Evolutionary conservation across 2,888 invertebrate species (phyloP).

Genomic region (Pinctada fucata): DNA sequence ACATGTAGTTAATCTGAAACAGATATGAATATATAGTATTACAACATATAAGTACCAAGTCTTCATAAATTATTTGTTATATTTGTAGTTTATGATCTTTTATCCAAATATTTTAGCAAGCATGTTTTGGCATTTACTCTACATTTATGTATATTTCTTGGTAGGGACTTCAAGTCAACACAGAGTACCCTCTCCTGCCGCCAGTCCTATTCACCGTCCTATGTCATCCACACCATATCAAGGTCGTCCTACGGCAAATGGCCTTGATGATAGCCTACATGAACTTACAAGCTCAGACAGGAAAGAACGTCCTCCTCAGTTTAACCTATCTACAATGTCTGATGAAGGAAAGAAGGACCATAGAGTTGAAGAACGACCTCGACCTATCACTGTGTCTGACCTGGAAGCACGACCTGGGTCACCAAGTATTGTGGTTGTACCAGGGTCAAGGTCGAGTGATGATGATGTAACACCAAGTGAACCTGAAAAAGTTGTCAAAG

Average conservation of each 20-base stretch:
- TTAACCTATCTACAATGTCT: constrained; percentile 62
- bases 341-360: constrained; percentile 51
- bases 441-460: constrained; percentile 59
- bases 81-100: too few species aligned
- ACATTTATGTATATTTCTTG: neutral
- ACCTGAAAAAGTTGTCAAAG: neutral
- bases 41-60: too few species aligned
- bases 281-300: constrained; percentile 58
- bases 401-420: constrained; percentile 72
- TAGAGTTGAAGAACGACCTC: constrained; percentile 51
- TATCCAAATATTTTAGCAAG: too few species aligned
- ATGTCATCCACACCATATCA: constrained; percentile 70
- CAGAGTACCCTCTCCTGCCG: constrained; percentile 51
- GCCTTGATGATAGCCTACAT: constrained; percentile 55
- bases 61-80: too few species aligned
- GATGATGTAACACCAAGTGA: constrained; percentile 32
- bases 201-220: constrained; percentile 64
- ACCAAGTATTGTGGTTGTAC: constrained; percentile 67
- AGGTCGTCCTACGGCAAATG: constrained; percentile 26
- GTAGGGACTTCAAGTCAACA: constrained; percentile 25
- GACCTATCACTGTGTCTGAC: constrained; percentile 69
- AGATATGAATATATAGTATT: too few species aligned
- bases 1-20: too few species aligned
- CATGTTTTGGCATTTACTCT: too few species aligned
- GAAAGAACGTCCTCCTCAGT: constrained; percentile 52